These are phyloP conservation scores for Melanotaenia duboulayi DNA, from an alignment of 2,113 vertebrate species.

Conservation along the genomic window DNA sequence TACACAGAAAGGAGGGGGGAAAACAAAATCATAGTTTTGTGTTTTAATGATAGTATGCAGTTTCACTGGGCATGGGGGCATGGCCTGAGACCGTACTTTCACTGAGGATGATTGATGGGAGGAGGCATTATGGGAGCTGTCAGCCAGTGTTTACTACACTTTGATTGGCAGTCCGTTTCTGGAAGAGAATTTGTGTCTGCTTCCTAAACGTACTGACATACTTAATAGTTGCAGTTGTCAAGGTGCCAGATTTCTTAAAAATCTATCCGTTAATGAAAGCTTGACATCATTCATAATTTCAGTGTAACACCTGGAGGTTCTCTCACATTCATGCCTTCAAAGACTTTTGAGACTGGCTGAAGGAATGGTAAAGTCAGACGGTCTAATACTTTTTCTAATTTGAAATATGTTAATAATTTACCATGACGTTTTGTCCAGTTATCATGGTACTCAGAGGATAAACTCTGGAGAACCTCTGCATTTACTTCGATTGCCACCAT, in stretches of 20 bases:
- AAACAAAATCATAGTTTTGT: conserved; percentile 12
- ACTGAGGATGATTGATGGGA: conserved; percentile 18
- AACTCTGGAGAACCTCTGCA: too few relatives aligned
- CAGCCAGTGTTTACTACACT: background rate
- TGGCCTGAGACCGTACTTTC: conserved; percentile 13
- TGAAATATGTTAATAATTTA: too few relatives aligned
- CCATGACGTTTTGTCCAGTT: too few relatives aligned
- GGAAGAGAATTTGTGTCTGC: background rate
- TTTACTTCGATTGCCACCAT: too few relatives aligned
- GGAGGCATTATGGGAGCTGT: conserved; percentile 11
- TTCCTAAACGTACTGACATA: background rate
- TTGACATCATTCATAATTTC: too few relatives aligned
- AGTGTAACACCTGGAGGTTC: too few relatives aligned
- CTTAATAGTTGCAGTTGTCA: background rate
- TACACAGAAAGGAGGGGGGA: background rate
- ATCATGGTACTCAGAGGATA: too few relatives aligned
- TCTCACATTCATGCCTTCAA: too few relatives aligned
- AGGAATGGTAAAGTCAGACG: too few relatives aligned
- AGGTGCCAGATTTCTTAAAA: background rate
- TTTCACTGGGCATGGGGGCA: conserved; percentile 6
- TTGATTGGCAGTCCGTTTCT: background rate
- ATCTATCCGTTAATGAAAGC: background rate
- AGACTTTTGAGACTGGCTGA: too few relatives aligned
- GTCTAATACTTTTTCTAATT: too few relatives aligned
- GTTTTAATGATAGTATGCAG: conserved; percentile 45